These are phyloP conservation scores for Gulo gulo DNA, from an alignment of 2,113 vertebrate species.

Conservation along the genomic window DNA sequence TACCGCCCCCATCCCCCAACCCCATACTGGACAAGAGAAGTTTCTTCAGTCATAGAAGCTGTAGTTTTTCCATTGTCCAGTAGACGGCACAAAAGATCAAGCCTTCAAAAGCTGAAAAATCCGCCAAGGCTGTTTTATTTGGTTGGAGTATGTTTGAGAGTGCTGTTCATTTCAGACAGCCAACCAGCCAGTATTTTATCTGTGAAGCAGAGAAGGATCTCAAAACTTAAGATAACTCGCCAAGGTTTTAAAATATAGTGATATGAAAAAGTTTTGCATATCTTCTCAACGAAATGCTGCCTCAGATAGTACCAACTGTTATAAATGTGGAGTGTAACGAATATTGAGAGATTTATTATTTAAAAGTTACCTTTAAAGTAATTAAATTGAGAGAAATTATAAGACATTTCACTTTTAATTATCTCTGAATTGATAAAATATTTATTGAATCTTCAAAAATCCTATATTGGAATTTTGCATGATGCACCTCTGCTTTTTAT, in stretches of 20 bases:
- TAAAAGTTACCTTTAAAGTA: constrained; percentile 41
- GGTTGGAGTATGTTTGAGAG: constrained; percentile 37
- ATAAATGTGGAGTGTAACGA: not conserved
- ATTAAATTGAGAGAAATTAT: constrained; percentile 13
- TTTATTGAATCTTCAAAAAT: not conserved
- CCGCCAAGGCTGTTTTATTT: constrained; percentile 33
- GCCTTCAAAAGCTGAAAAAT: constrained; percentile 76
- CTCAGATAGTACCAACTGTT: not conserved
- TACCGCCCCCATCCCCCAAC: not conserved
- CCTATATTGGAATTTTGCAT: not conserved
- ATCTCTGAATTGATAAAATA: constrained; percentile 7
- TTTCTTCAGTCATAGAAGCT: constrained; percentile 63
- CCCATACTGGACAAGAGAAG: not conserved
- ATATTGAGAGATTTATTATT: constrained; percentile 12
- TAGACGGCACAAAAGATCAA: constrained; percentile 96
- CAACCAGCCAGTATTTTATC: constrained; percentile 27
- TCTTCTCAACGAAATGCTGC: not conserved
- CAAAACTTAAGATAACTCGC: not conserved
- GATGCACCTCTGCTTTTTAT: not conserved
- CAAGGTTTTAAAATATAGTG: not conserved
- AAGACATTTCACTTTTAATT: constrained; percentile 22
- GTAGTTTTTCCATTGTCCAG: constrained; percentile 86
- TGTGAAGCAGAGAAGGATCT: constrained; percentile 30
- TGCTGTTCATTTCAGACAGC: constrained; percentile 52
- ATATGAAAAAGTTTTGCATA: not conserved